Evolutionary conservation across 2,888 invertebrate species (phyloP).

Genomic region (Synergus laeviventris): DNA sequence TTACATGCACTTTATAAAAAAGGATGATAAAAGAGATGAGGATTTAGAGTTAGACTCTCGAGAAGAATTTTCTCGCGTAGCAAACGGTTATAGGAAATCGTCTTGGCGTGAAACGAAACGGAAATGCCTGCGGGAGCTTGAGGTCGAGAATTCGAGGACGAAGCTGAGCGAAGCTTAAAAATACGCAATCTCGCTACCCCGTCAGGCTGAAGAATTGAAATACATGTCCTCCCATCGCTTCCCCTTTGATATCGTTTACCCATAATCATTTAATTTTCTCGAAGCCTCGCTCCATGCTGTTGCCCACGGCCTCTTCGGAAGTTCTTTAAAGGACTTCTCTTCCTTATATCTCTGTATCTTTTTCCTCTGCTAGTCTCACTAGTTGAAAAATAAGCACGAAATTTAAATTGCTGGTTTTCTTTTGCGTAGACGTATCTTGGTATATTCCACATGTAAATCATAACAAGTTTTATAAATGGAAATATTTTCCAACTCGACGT

Average conservation of each 20-base stretch:
- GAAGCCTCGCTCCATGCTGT: constrained; percentile 57
- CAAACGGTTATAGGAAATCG: constrained; percentile 58
- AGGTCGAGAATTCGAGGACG: constrained; percentile 53
- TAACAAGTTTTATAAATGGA: not conserved
- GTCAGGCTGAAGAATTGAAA: constrained; percentile 77
- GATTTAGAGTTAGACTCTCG: constrained; percentile 49
- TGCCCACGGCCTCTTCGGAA: constrained; percentile 56
- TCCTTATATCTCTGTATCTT: constrained; percentile 50
- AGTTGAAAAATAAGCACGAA: not conserved
- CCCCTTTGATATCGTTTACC: constrained; percentile 76
- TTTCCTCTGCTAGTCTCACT: constrained; percentile 36
- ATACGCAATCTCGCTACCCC: constrained; percentile 75
- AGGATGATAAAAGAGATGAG: constrained; percentile 21
- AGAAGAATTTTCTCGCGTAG: constrained; percentile 54
- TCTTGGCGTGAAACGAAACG: constrained; percentile 74
- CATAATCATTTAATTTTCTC: constrained; percentile 76
- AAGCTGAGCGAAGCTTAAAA: constrained; percentile 72
- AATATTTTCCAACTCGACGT: not conserved
- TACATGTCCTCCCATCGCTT: constrained; percentile 66
- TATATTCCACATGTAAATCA: too few species aligned
- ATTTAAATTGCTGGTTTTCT: not conserved
- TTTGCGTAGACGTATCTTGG: not conserved
- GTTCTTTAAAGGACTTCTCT: constrained; percentile 58
- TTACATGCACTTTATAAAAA: not conserved
- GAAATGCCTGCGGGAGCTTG: constrained; percentile 65